Base-by-base conservation (phyloP, 2,888 invertebrate species). In the Ectobius pallidus region DNA sequence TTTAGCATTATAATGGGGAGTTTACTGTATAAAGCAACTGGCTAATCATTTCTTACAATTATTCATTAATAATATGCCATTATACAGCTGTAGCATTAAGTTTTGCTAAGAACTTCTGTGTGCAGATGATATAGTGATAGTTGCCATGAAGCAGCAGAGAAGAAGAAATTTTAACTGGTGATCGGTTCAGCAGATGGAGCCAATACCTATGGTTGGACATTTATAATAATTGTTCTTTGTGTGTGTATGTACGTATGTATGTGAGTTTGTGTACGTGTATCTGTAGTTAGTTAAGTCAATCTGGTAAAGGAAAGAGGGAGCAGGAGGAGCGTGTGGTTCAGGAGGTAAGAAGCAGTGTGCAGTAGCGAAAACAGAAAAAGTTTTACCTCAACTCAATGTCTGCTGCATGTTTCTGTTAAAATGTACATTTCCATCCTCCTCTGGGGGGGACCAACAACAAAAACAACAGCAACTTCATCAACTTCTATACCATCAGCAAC, bases 401-500 rank as follows among this genome's bases (percentile, higher is more conserved):
- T 71, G 71, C 72, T 72, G 72, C 72, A 72, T 72, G 72, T 72
- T 25, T 72, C 34, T 69, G 72, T 72, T 30, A 63, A 49, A 69
- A 55, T 69, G 69, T 69, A 69, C 39, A 58, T 69, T 65, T 52
- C 46, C 46, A 65, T 65, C 65, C 46, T 65, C 46, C 46, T 34
- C 34, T 30, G 58, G 58, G 69, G 69, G 58, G 58, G 25, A 69
- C 39, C 52, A 1, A 22, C 22, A 58, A 63, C 44, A 32, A 49
- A 22, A 65, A 25, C 71, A 34, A 52, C 71, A 63, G 52, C 32
- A 39, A 71, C 52, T 61, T 34, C 16, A 71, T 27, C 65, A 14
- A n/a, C 58, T 27, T 27, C 16, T 42, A 16, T 27, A 65, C 4
- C 18, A 63, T 6, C 18, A 20, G 6, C 52, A 52, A 52, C 52